Conservation (phyloP, 2,113 vertebrate genomes). For the Elaphurus davidianus region DNA sequence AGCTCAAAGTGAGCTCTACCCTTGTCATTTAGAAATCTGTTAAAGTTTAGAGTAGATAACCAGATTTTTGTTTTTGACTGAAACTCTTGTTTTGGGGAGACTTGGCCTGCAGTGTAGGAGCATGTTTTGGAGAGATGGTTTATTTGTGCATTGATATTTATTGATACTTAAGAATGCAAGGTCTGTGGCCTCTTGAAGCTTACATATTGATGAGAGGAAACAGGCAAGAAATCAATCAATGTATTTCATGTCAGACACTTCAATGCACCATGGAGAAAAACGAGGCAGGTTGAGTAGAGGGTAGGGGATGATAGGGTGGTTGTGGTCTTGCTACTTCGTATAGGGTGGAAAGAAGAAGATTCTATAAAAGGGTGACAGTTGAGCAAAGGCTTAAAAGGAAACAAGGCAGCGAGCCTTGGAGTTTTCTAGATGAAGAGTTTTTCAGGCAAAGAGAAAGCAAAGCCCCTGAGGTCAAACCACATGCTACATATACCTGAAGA, state of each 20-base stretch:
- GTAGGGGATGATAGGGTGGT: background rate
- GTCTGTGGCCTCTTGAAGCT: background rate
- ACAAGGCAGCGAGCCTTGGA: background rate
- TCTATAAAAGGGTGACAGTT: background rate
- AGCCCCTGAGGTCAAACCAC: background rate
- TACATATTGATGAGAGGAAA: background rate
- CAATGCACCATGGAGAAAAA: background rate
- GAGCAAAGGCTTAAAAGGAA: background rate
- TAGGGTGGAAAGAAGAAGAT: background rate
- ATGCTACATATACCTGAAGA: background rate
- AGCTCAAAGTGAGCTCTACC: background rate
- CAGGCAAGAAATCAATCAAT: background rate
- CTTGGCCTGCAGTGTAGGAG: background rate
- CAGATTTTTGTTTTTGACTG: background rate
- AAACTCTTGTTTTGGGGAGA: background rate
- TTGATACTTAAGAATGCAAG: background rate
- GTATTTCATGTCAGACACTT: background rate
- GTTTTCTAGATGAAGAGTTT: background rate
- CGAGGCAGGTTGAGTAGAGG: background rate
- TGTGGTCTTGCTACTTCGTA: background rate
- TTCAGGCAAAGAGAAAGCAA: background rate
- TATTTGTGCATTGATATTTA: background rate
- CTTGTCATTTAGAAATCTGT: background rate
- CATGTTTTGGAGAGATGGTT: background rate
- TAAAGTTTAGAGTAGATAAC: slow-evolving; percentile 12